Base-by-base conservation (phyloP, 2,888 invertebrate genomes). In the Carabus problematicus region DNA sequence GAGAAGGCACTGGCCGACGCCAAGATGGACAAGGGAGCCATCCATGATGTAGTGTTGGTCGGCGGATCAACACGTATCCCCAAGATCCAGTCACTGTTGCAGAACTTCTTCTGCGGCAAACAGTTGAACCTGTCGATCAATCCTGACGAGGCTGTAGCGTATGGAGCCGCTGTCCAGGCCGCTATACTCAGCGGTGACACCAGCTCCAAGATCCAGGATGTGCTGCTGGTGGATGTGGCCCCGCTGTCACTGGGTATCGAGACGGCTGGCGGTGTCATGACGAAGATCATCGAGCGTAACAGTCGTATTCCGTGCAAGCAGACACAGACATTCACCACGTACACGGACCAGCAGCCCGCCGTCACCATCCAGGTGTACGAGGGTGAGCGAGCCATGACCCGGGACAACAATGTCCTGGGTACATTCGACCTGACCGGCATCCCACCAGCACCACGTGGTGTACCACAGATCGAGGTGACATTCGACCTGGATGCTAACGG, bases 31-130 rank as follows among this genome's bases (percentile, higher is more conserved):
- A 93, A 93, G 77, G 82, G 84, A 43, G 84, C 87, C 72, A 91
- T 93, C 71, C 87, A 93, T 77, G 93, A 93, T 75, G 89, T 94
- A 1, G 93, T 94, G 0, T 83, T 94, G 40, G 93, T 93, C 43
- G 93, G 94, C 11, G 94, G 92, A 18, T 92, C 92, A 0, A 92
- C 90, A 0, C 86, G 92, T 70, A 92, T 93, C 67, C 93, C 92
- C 0, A 92, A 92, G 79, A 88, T 93, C 45, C 92, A 92, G 80
- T 88, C 82, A 71, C 79, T 93, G 72, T 82, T 93, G 39, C 88
- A 91, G 79, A 89, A 89, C 79, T 92, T 88, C 84, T 93, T 93
- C 85, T 87, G 86, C 73, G 91, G 87, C 3, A 80, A 80, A 72
- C 56, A 75, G n/a, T 68, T 81, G 59, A 81, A 81, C 69, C 71